A percentile compares a stretch with the other conserved stretches of the same genome.
These are phyloP conservation scores for Pagetopsis macropterus DNA, from an alignment of 2,797 vertebrate species.

Conservation along the genomic window DNA sequence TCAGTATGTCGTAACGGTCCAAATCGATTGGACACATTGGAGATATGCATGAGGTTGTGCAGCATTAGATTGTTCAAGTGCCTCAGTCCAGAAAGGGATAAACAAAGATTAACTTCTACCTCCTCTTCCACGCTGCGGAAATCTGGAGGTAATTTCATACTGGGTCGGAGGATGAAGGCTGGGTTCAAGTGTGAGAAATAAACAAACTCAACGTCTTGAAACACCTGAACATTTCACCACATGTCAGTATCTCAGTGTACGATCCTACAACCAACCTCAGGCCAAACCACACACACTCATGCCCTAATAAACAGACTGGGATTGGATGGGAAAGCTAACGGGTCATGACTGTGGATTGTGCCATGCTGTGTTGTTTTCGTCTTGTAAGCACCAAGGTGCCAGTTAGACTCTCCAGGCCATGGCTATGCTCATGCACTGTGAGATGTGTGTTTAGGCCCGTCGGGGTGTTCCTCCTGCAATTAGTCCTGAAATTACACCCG, in stretches of 20 bases:
- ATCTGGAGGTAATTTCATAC: conserved; percentile 7
- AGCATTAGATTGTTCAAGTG: not conserved
- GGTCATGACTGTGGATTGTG: conserved; percentile 48
- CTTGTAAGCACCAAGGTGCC: conserved; percentile 40
- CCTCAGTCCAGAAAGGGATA: not conserved
- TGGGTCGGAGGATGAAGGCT: not conserved
- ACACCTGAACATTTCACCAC: conserved; percentile 27
- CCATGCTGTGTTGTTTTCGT: conserved; percentile 57
- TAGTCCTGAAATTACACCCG: conserved; percentile 51
- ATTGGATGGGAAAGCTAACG: conserved; percentile 50
- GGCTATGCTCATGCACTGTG: conserved; percentile 26
- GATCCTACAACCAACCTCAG: conserved; percentile 35
- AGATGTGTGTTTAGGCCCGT: conserved; percentile 28
- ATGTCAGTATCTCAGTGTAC: conserved; percentile 19
- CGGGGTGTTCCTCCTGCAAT: conserved; percentile 34
- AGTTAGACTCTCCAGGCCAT: conserved; percentile 21
- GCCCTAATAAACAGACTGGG: conserved; percentile 45
- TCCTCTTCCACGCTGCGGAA: conserved; percentile 2
- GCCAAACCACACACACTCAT: conserved; percentile 49
- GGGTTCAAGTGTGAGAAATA: conserved; percentile 22
- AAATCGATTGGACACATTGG: not conserved
- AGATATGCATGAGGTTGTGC: not conserved
- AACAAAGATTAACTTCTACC: not conserved
- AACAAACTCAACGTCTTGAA: conserved; percentile 27
- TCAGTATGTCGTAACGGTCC: conserved; percentile 7